Conservation (phyloP, 2,888 invertebrate genomes). For the Drosophila subsilvestris region DNA sequence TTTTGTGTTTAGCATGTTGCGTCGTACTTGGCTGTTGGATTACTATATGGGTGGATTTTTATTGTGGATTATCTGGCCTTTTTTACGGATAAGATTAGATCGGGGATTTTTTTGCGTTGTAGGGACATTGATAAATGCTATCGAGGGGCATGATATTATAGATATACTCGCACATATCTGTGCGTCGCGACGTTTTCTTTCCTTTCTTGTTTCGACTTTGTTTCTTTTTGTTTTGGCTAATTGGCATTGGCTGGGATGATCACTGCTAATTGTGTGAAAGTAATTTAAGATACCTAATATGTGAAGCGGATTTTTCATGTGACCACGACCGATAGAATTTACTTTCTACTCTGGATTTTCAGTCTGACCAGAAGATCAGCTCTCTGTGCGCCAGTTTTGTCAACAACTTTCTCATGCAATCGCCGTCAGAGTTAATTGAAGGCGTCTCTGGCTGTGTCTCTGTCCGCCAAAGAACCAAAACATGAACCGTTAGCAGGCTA, state of each 20-base stretch:
- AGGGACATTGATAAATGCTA: conserved; percentile 6
- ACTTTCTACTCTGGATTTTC: conserved; percentile 76
- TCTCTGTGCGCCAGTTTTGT: conserved; percentile 57
- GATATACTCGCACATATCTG: not conserved
- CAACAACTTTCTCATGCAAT: conserved; percentile 74
- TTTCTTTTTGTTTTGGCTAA: not conserved
- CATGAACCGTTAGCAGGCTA: conserved; percentile 67
- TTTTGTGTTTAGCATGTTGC: not conserved
- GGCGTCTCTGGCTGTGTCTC: conserved; percentile 33
- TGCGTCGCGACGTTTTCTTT: not conserved
- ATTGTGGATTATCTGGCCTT: conserved; percentile 16
- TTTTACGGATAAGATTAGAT: conserved; percentile 25
- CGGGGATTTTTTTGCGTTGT: not conserved
- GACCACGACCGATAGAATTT: conserved; percentile 69
- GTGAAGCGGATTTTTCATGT: conserved; percentile 64
- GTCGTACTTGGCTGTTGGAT: not conserved
- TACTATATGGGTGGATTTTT: not conserved
- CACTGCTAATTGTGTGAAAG: conserved; percentile 63
- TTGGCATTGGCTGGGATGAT: conserved; percentile 33
- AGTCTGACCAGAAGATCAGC: conserved; percentile 25
- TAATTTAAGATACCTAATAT: conserved; percentile 58
- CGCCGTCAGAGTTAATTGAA: conserved; percentile 66
- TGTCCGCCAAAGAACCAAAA: conserved; percentile 53
- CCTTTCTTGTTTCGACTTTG: conserved; percentile 15
- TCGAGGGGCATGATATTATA: conserved; percentile 9